phyloP scores from a whole-genome alignment of 37 sponge, comb jelly and placozoan species.

The Axinella damicornis region DNA sequence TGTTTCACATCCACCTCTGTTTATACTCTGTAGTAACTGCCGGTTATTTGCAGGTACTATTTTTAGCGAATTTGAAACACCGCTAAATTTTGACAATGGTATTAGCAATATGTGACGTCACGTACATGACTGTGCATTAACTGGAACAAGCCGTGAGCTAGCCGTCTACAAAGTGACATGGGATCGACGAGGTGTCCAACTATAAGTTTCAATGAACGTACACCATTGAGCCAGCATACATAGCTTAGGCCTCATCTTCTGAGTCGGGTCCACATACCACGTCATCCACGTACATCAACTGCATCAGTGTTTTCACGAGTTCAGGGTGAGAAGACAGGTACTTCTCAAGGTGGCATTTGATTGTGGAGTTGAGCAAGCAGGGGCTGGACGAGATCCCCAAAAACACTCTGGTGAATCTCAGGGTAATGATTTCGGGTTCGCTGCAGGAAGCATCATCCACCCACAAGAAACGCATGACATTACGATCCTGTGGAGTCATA shows the following conservation, averaged over 20 bases:
- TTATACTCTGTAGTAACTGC: too few relatives aligned
- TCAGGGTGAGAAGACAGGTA: constrained; percentile 4
- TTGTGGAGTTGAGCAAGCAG: neutral
- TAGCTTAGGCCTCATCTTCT: constrained; percentile 31
- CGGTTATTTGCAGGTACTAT: too few relatives aligned
- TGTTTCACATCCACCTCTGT: too few relatives aligned
- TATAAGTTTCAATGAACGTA: constrained; percentile 41
- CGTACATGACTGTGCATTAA: too few relatives aligned
- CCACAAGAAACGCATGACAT: constrained; percentile 55
- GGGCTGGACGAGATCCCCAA: constrained; percentile 32
- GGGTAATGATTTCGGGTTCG: neutral
- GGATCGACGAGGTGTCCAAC: constrained; percentile 22
- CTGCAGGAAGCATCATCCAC: neutral
- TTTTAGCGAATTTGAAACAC: too few relatives aligned
- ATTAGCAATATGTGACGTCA: too few relatives aligned
- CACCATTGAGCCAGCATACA: constrained; percentile 33
- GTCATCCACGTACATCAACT: constrained; percentile 32
- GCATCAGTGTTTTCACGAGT: neutral
- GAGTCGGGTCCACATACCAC: constrained; percentile 22
- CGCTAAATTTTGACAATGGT: too few relatives aligned
- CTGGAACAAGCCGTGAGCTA: too few relatives aligned
- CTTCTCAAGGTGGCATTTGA: neutral
- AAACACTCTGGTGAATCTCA: constrained; percentile 50
- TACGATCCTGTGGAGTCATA: constrained; percentile 33
- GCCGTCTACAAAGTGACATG: too few relatives aligned